These are phyloP conservation scores for Eristalis arbustorum DNA, from an alignment of 2,888 invertebrate genomes.

Conservation along the genomic window DNA sequence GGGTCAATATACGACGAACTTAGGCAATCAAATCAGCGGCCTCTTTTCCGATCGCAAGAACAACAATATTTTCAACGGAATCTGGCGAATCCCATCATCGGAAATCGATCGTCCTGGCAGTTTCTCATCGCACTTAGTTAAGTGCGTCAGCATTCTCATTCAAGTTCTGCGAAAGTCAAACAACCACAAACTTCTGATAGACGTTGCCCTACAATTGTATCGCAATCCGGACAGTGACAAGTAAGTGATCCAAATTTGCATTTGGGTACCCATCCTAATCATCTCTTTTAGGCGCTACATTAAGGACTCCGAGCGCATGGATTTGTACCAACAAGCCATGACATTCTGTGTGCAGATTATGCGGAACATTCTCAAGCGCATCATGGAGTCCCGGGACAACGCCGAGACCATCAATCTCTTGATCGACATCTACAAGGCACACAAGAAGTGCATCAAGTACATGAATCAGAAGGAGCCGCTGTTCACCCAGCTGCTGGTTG, in stretches of 20 bases:
- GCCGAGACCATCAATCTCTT: conserved; percentile 81
- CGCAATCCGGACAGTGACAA: conserved; percentile 92
- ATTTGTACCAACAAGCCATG: conserved; percentile 89
- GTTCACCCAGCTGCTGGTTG: conserved; percentile 85
- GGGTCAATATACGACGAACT: conserved; percentile 85
- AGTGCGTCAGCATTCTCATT: conserved; percentile 90
- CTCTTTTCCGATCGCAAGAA: conserved; percentile 92
- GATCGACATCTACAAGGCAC: conserved; percentile 84
- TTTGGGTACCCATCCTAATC: neutral
- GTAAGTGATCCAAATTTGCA: conserved; percentile 80
- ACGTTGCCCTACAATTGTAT: conserved; percentile 89
- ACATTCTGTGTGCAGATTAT: conserved; percentile 87
- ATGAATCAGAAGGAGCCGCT: conserved; percentile 80
- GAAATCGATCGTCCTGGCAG: conserved; percentile 96
- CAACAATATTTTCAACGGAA: conserved; percentile 94
- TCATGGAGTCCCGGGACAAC: conserved; percentile 81
- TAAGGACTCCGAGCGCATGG: conserved; percentile 90
- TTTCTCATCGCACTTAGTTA: conserved; percentile 94
- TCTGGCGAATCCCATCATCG: conserved; percentile 94
- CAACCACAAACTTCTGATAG: conserved; percentile 90
- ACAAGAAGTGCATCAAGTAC: conserved; percentile 86
- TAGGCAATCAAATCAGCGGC: conserved; percentile 87
- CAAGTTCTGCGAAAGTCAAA: conserved; percentile 89
- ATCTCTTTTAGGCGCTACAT: conserved; percentile 86
- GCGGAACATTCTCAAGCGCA: conserved; percentile 83